Percentiles rank a stretch among this genome's conserved stretches.
Conservation (phyloP, 2,888 invertebrate species). For the Troglohyphantes excavatus region DNA sequence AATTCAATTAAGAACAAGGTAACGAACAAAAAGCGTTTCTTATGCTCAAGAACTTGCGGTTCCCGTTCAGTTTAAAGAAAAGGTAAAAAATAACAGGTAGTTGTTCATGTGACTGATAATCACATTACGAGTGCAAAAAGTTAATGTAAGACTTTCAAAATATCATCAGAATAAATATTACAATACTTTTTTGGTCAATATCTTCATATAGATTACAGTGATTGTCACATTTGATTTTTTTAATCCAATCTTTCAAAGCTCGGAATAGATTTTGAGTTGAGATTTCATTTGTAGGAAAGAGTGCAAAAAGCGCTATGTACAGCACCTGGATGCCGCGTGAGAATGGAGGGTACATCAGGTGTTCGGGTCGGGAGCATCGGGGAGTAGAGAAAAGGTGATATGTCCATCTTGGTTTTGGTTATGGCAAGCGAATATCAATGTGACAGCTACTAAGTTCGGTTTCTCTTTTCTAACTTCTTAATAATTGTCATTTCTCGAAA, state of each 20-base stretch:
- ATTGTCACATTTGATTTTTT: constrained; percentile 11
- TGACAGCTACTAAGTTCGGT: constrained; percentile 40
- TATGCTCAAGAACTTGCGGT: too few relatives aligned
- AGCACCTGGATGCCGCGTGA: neutral
- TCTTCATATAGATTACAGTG: too few relatives aligned
- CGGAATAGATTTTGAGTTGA: neutral
- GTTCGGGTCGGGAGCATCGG: neutral
- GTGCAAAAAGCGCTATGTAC: constrained; percentile 22
- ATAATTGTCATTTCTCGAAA: constrained; percentile 17
- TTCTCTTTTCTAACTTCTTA: constrained; percentile 13
- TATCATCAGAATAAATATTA: too few relatives aligned
- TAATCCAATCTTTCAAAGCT: neutral
- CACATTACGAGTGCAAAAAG: too few relatives aligned
- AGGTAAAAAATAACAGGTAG: too few relatives aligned
- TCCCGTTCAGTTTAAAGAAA: too few relatives aligned
- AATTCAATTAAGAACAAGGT: too few relatives aligned
- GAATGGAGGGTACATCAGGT: neutral
- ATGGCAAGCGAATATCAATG: constrained; percentile 17
- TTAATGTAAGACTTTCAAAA: too few relatives aligned
- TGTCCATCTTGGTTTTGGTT: constrained; percentile 76
- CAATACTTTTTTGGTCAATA: too few relatives aligned
- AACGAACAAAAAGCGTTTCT: too few relatives aligned
- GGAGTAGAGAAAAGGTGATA: constrained; percentile 61
- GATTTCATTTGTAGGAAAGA: neutral
- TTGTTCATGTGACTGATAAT: too few relatives aligned